Base-by-base conservation (phyloP, 2,888 invertebrate species). In the Malthinus seriepunctatus region DNA sequence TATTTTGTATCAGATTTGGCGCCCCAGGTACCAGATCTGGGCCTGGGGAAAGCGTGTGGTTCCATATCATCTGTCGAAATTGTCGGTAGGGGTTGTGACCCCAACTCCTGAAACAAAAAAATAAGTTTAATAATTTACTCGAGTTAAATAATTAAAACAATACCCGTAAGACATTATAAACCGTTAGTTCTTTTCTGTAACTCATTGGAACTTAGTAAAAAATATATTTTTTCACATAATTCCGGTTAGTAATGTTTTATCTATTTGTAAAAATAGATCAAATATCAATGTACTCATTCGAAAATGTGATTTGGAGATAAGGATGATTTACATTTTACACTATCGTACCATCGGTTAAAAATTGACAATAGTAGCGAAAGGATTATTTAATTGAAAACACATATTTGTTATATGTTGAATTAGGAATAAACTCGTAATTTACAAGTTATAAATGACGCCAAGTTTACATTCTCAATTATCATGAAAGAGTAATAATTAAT, bases 21-120 rank as follows among this genome's bases (percentile, higher is more conserved):
- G 11, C 83, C 78, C 84, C 83, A 84, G 50, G 86, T 83, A 70
- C 88, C 89, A 62, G 88, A 88, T 56, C 88, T 83, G 38, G 82
- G 84, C 49, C 88, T 80, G 51, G 82, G 78, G 50, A 79, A 70
- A 32, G 73, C 74, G 53, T 76, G 78, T 58, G 71, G 73, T 56
- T 76, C 76, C 61, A 73, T 74, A 76, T 85, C 85, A 68, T 84
- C 84, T 14, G 68, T 67, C 23, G 72, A 67, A 8, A 82, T 81
- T 53, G 83, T 82, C 8, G 86, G 84, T 61, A 86, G 74, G 9
- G 85, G 85, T 71, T 85, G 85, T n/a, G 86, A 85, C 45, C 85
- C 85, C 64, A 84, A 80, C 75, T 85, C 85, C 86, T 86, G 75
- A 23, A 79, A 80, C 51, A 68, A 65, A 67, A 2, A 59, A 3